Percentiles rank a stretch among this genome's conserved stretches.
Evolutionary conservation across 1,140 invertebrate species (phyloP).

Genomic region (Steinernema feltiae): DNA sequence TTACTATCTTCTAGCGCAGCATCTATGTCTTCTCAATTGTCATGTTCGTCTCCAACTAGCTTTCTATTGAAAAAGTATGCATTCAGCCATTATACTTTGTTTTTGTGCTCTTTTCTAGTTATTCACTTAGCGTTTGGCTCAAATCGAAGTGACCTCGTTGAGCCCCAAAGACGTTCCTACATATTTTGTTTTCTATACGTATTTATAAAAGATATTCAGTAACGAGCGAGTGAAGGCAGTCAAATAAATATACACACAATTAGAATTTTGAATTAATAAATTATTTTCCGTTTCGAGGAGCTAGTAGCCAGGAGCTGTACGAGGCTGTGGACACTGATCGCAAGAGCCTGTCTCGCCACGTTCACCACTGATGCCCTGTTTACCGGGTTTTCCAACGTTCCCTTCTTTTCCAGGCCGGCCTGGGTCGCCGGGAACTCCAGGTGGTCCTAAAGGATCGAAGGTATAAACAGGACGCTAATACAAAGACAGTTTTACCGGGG

Average conservation of each 20-base stretch:
- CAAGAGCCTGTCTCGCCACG: conserved; percentile 38
- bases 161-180: background rate
- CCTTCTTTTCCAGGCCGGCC: conserved; percentile 69
- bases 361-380: conserved; percentile 46
- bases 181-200: background rate
- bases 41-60: no score
- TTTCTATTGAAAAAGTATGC: no score
- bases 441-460: conserved; percentile 62
- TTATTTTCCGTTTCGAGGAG: background rate
- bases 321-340: conserved; percentile 26
- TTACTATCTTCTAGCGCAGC: background rate
- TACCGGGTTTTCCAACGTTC: conserved; percentile 58
- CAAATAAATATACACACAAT: background rate
- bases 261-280: background rate
- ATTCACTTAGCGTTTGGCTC: conserved; percentile 4
- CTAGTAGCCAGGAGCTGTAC: conserved; percentile 33
- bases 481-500: background rate
- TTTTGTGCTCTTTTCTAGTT: no score
- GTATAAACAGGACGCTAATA: conserved; percentile 3
- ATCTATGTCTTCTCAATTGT: no score
- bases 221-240: background rate
- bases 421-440: conserved; percentile 69
- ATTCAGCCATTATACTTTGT: no score
- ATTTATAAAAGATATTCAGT: conserved; percentile 1
- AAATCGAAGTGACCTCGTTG: background rate